Evolutionary conservation across 1,140 invertebrate species (phyloP).

Genomic region (Rhizoglyphus robini): DNA sequence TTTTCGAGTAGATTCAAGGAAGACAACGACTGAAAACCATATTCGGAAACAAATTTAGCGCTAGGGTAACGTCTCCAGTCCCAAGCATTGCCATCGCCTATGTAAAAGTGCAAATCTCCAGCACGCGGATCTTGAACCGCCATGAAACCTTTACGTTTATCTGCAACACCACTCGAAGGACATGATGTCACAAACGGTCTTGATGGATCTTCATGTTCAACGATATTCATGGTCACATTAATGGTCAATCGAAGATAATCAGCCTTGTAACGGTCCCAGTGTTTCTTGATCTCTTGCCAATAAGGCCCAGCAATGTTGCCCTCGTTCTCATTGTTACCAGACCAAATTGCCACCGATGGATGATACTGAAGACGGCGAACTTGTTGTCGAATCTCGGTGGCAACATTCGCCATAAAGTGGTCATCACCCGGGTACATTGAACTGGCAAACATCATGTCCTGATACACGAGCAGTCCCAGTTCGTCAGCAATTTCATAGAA

Average conservation of each 20-base stretch:
- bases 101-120: constrained; percentile 50
- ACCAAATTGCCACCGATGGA: constrained; percentile 66
- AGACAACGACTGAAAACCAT: constrained; percentile 81
- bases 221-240: constrained; percentile 53
- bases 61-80: constrained; percentile 56
- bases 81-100: constrained; percentile 65
- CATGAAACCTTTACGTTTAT: constrained; percentile 57
- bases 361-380: constrained; percentile 69
- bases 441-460: constrained; percentile 94
- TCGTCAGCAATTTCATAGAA: constrained; percentile 52
- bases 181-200: constrained; percentile 67
- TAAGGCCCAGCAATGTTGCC: constrained; percentile 53
- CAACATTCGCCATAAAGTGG: constrained; percentile 55
- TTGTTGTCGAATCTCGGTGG: constrained; percentile 65
- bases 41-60: constrained; percentile 82
- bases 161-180: constrained; percentile 73
- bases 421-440: constrained; percentile 71
- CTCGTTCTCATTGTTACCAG: constrained; percentile 97
- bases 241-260: constrained; percentile 80
- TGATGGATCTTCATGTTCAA: constrained; percentile 45
- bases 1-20: constrained; percentile 46
- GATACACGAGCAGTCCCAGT: constrained; percentile 31
- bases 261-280: constrained; percentile 34
- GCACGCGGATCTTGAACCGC: constrained; percentile 57
- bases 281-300: neutral